Conservation (phyloP, 1,140 invertebrate genomes). For the Drosophila mauritiana region DNA sequence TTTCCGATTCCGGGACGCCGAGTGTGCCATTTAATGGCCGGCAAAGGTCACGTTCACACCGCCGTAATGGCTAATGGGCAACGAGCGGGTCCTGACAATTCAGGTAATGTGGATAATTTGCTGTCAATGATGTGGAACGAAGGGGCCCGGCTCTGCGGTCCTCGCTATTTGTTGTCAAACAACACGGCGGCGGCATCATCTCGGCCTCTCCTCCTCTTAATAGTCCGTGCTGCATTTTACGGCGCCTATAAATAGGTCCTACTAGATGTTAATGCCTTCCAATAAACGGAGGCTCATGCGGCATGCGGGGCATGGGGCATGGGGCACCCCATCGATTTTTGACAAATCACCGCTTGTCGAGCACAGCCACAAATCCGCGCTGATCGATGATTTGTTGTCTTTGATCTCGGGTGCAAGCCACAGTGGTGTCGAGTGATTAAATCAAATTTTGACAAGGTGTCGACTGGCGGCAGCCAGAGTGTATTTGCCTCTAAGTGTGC, state of each 20-base stretch:
- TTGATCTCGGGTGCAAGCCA: slow-evolving; percentile 51
- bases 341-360: slow-evolving; percentile 60
- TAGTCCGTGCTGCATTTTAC: slow-evolving; percentile 62
- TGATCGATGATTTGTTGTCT: slow-evolving; percentile 80
- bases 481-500: slow-evolving; percentile 14
- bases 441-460: slow-evolving; percentile 79
- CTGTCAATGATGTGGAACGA: slow-evolving; percentile 82
- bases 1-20: slow-evolving; percentile 69
- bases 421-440: slow-evolving; percentile 58
- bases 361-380: slow-evolving; percentile 50
- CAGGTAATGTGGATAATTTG: slow-evolving; percentile 83
- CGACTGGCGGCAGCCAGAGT: slow-evolving; percentile 28
- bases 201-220: slow-evolving; percentile 45
- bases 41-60: slow-evolving; percentile 81
- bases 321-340: slow-evolving; percentile 50
- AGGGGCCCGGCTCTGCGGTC: slow-evolving; percentile 42
- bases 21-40: slow-evolving; percentile 81
- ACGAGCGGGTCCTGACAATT: slow-evolving; percentile 71
- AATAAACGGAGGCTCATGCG: slow-evolving; percentile 11
- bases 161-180: slow-evolving; percentile 80
- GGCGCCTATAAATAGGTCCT: slow-evolving; percentile 72
- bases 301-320: background rate
- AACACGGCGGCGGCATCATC: slow-evolving; percentile 15
- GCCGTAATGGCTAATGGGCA: slow-evolving; percentile 74
- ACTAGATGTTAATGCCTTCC: slow-evolving; percentile 63